Evolutionary conservation across 2,888 invertebrate genomes (phyloP).

Genomic region (Agonopterix alstromeriana): DNA sequence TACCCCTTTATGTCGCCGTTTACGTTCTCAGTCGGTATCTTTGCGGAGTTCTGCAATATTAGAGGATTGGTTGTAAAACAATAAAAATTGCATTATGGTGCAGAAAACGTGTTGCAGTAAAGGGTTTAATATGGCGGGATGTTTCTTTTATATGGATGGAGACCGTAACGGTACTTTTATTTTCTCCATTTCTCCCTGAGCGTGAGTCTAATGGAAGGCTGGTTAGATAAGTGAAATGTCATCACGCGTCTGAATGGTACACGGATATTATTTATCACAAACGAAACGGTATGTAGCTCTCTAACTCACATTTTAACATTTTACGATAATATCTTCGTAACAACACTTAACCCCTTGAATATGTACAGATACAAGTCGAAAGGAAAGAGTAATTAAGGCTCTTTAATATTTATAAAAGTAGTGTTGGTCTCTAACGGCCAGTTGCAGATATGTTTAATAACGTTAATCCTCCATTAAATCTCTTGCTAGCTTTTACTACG

Average conservation of each 20-base stretch:
- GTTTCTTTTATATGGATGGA: constrained; percentile 47
- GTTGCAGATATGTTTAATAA: no score
- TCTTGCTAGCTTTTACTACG: no score
- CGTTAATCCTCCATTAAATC: no score
- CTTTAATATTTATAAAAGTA: no score
- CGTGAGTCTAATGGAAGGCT: constrained; percentile 40
- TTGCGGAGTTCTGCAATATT: constrained; percentile 67
- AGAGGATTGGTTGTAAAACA: constrained; percentile 53
- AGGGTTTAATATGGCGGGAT: constrained; percentile 58
- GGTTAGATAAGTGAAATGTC: constrained; percentile 49
- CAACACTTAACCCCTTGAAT: background rate
- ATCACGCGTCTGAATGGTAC: constrained; percentile 18
- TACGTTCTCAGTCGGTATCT: constrained; percentile 52
- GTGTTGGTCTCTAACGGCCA: no score
- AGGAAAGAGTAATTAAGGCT: no score
- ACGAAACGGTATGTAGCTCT: constrained; percentile 8
- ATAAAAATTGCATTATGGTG: constrained; percentile 69
- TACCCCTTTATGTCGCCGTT: constrained; percentile 52
- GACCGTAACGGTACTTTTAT: constrained; percentile 60
- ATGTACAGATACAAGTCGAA: background rate
- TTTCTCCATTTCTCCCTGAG: constrained; percentile 42
- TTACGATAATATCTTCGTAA: constrained; percentile 21
- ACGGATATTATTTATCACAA: constrained; percentile 34
- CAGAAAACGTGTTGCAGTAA: constrained; percentile 60
- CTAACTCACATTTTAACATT: constrained; percentile 17